Conservation (phyloP, 2,113 vertebrate species). For the Platichthys flesus region DNA sequence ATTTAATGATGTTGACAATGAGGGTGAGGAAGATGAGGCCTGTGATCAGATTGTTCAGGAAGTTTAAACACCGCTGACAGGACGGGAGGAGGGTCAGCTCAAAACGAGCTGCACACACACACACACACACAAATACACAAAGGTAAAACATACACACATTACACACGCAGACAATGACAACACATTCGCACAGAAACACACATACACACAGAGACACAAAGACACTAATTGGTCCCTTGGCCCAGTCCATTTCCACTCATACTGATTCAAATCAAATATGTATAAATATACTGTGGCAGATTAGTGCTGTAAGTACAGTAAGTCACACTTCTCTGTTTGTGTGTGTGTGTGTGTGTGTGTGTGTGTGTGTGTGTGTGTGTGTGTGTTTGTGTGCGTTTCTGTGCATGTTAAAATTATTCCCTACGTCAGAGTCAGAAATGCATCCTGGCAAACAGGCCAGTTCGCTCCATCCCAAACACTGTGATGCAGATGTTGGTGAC, state of each 20-base stretch:
- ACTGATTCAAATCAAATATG: constrained; percentile 8
- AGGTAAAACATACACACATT: constrained; percentile 36
- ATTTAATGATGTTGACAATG: constrained; percentile 89
- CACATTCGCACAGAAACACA: constrained; percentile 26
- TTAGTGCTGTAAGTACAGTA: constrained; percentile 57
- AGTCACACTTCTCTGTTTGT: constrained; percentile 10
- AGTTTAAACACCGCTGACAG: constrained; percentile 83
- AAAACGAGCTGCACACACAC: constrained; percentile 54
- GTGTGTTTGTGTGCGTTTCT: background rate
- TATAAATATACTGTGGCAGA: constrained; percentile 6
- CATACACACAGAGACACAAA: constrained; percentile 46
- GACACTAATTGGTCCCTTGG: constrained; percentile 54
- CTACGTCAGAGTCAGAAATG: constrained; percentile 58
- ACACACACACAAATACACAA: constrained; percentile 14
- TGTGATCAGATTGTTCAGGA: constrained; percentile 87
- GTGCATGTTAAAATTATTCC: background rate
- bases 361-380: constrained; percentile 7
- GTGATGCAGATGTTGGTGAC: constrained; percentile 92
- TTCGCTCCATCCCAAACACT: constrained; percentile 90
- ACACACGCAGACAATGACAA: constrained; percentile 1
- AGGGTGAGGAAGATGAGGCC: constrained; percentile 86
- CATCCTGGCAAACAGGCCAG: constrained; percentile 82
- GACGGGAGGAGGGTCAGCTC: constrained; percentile 63
- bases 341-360: no score
- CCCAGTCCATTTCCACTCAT: constrained; percentile 33